phyloP scores from a whole-genome alignment of 2,888 invertebrate genomes.

The Didymodactylos carnosus region DNA sequence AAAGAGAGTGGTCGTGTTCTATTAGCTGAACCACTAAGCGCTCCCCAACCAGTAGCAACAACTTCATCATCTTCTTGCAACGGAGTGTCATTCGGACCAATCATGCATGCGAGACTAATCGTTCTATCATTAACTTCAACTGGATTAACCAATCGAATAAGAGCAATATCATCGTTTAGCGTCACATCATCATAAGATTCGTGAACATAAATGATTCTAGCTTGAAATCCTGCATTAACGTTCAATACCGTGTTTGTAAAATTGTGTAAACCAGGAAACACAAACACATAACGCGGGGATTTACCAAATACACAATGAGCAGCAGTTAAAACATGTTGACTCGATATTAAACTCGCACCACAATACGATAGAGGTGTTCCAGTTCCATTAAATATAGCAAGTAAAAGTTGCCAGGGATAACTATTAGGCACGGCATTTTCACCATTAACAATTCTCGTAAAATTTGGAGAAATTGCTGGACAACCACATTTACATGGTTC shows the following conservation, averaged over 20 bases:
- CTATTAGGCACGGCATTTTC: not conserved
- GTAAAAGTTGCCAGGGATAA: not conserved
- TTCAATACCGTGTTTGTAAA: not conserved
- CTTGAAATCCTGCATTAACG: not conserved
- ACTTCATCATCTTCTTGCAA: not conserved
- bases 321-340: not conserved
- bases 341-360: not conserved
- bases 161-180: not conserved
- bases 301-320: not conserved
- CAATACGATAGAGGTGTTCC: not conserved
- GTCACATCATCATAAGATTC: not conserved
- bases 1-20: not conserved
- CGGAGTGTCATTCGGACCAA: not conserved
- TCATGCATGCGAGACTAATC: not conserved
- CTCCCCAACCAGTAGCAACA: not conserved
- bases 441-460: not conserved
- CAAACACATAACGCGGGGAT: not conserved
- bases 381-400: not conserved
- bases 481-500: not conserved
- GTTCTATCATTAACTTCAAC: not conserved
- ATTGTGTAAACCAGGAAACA: not conserved
- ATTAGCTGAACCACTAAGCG: not conserved
- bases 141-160: not conserved
- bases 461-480: not conserved
- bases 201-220: not conserved